Base-by-base conservation (phyloP, 2,888 invertebrate genomes). In the Drosophila setosimentum region DNA sequence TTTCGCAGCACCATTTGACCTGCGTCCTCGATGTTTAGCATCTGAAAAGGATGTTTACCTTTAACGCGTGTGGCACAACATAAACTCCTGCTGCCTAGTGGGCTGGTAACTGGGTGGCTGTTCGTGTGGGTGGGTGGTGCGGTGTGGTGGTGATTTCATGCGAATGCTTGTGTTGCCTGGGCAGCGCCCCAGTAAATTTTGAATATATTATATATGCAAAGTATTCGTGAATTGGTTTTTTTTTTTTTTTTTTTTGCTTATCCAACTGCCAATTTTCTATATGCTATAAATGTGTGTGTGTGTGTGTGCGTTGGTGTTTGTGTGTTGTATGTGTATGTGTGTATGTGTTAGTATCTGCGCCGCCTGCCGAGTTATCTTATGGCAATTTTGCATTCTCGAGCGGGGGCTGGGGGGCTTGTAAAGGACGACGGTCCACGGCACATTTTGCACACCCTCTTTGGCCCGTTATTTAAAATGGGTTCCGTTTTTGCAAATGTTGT, bases 181-280 rank as follows among this genome's bases (percentile, higher is more conserved):
- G 85, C 78, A 84, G 78, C 76, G 80, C 77, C 77, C 78, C 76
- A 88, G 81, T 83, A 83, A 84, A 91, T 87, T 92, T 85, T 76
- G 91, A 91, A 93, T 92, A 92, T 90, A 92, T 92, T 91, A 91
- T 92, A 90, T 91, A 93, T 92, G 92, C 91, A 92, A 93, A 92
- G 92, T 92, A 92, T 92, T 92, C 92, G 92, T 92, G 93, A 93
- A 93, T 93, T 93, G 92, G 91, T 91, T 93, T 93, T 91, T 45
- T 45, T 21, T 91, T 93, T 93, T 91, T 45, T 45, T 21, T 21
- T 45, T 45, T 89, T 91, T 89, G 89, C 91, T 91, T 91, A 91
- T 88, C 89, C 90, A 91, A 87, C 85, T 91, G 89, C 92, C 87
- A 89, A 88, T 91, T 91, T 91, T 89, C 78, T 85, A 78, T 80